A percentile compares a stretch with the other conserved stretches of the same genome.
phyloP scores from a whole-genome alignment of 2,113 vertebrate species.

The Boulengeromyrus knoepffleri region DNA sequence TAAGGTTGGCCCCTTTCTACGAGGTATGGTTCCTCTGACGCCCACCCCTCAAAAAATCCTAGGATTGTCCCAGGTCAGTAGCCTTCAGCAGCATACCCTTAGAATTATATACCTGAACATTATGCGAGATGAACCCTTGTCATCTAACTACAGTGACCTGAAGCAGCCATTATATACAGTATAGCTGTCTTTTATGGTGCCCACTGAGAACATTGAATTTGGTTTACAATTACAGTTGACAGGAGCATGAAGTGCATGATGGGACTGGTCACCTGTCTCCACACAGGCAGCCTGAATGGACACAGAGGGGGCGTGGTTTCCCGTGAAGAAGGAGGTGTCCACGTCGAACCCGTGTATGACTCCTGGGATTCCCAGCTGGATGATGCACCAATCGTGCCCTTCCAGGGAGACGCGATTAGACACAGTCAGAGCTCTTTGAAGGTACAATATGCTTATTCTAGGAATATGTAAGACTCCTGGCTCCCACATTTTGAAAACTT shows the following conservation, averaged over 20 bases:
- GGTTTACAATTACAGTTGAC: neutral
- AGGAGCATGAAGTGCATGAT: neutral
- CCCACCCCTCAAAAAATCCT: neutral
- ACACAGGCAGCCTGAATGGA: slow-evolving; percentile 61
- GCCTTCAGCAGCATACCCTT: neutral
- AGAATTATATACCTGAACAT: neutral
- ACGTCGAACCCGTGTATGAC: slow-evolving; percentile 54
- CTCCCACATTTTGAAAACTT: neutral
- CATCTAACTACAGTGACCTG: neutral
- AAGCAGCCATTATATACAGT: neutral
- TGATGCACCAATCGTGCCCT: slow-evolving; percentile 65
- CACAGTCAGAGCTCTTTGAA: neutral
- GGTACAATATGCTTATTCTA: neutral
- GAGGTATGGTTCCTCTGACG: neutral
- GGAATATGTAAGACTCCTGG: neutral
- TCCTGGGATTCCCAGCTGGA: slow-evolving; percentile 57
- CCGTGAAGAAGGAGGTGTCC: slow-evolving; percentile 67
- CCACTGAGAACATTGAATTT: neutral
- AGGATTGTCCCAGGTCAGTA: neutral
- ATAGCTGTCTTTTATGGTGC: neutral
- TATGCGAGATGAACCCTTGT: neutral
- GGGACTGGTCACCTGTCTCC: slow-evolving; percentile 29
- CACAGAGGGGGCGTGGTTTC: slow-evolving; percentile 52
- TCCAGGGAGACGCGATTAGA: slow-evolving; percentile 1
- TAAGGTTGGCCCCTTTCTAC: no score